Evolutionary conservation across 2,797 vertebrate species (phyloP), one percentile per base, ranked within the genome.

Genomic region (Otolemur crassicaudatus): DNA sequence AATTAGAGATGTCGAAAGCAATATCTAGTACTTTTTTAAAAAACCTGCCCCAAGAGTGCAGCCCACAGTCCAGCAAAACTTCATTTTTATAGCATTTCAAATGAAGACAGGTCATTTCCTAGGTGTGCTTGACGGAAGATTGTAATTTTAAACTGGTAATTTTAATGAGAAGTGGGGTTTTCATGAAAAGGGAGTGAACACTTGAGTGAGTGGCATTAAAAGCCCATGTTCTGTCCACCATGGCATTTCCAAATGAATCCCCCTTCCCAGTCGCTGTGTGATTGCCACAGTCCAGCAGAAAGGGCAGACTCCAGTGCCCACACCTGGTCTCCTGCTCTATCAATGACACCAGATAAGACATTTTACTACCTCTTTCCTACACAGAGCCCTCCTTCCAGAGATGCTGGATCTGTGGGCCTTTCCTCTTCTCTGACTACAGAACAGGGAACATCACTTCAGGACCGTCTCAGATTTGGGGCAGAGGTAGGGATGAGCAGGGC

Each of bases 1-100:
- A 99, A 98, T 99, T 99, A 99, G 97, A 98, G 76, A 97, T 98
- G 97, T 98, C 98, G 98, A 98, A 99, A 98, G 98, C 97, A 98
- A 98, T 99, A 99, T 98, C 96, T 90, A 96, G 93, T 97, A 94
- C 96, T 98, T 53, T 53, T 77, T 77, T 3, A 0, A 58, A 34
- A 75, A 97, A 94, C 19, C 67, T 90, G 49, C 98, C 98, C 98
- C 98, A 94, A 31, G 97, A 97, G 98, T 96, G 72, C 92, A 96
- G 94, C 94, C 92, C 96, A 83, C 83, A 96, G 97, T 94, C 97
- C 96, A 92, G 80, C 84, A 98, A 98, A 99, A 98, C 87, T 95
- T 97, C 97, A 97, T 98, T 98, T 97, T 98, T 98, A 95, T 91
- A 97, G 94, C 91, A 97, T 97, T 98, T 98, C 96, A 95, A 97